Base-by-base conservation (phyloP, 2,797 vertebrate species). In the Borostomias antarcticus region DNA sequence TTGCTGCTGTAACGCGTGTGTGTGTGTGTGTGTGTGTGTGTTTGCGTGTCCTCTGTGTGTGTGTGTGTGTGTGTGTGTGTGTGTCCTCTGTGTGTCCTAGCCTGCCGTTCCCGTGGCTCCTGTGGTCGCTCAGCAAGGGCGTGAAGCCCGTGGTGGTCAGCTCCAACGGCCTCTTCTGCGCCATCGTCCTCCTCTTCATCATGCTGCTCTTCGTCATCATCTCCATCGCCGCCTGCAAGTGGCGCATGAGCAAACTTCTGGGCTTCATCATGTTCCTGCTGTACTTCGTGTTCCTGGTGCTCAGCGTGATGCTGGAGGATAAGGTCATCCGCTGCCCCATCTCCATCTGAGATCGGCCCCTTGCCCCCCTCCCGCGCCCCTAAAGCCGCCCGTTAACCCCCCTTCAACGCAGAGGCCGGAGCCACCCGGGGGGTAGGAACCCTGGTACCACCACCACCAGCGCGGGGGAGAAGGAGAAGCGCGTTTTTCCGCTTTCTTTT, bases 91-190 rank as follows among this genome's bases (percentile, higher is more conserved):
- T 53, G 26, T 80, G 53, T 25, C 35, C 33, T 90, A 99, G 98
- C n/a, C 93, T 99, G 74, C 98, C 98, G 0, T 93, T 98, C 76
- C 98, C 98, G 0, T 99, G 98, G 97, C 93, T 99, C 35, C 19
- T 99, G 48, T 97, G 79, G 74, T 89, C 95, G 66, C 7, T 90
- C 48, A 47, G 92, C 72, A 94, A 96, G 70, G 79, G 87, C 67
- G 83, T 98, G 60, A 69, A 83, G 29, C 86, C 96, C 0, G 93
- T 99, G 57, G 28, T 90, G 2, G 97, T 99, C 67, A 98, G 98
- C 93, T 98, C 96, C 91, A 99, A 99, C 0, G 98, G 98, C 52
- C 89, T 99, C 23, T 99, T 99, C 93, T 99, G 98, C 5, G 96
- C 98, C 4, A 99, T 99, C 8, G 95, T 99, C 60, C 95, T 99